Conservation (phyloP, 2,113 vertebrate genomes). For the Neotragus pygmaeus region DNA sequence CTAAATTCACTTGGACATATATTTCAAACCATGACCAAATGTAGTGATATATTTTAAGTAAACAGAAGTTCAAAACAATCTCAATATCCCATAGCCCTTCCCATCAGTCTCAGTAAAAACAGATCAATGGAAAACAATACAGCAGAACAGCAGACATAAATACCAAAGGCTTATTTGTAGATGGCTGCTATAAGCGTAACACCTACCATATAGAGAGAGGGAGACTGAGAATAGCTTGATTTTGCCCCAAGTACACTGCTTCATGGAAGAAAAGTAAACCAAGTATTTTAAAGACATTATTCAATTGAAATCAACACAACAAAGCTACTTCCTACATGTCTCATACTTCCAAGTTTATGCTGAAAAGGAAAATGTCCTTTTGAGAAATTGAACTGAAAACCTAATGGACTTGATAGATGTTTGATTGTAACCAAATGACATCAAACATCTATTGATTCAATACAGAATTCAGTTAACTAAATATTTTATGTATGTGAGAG, state of each 20-base stretch:
- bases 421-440: not conserved
- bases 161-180: constrained; percentile 22
- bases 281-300: not conserved
- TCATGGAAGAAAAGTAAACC: not conserved
- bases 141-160: constrained; percentile 39
- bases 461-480: not conserved
- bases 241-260: not conserved
- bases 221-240: not conserved
- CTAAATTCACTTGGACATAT: not conserved
- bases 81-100: constrained; percentile 53
- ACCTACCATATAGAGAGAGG: not conserved
- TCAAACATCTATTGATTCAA: not conserved
- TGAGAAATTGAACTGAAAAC: not conserved
- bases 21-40: constrained; percentile 60
- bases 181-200: not conserved
- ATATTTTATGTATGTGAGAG: not conserved
- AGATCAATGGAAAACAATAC: constrained; percentile 56
- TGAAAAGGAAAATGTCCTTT: not conserved
- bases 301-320: not conserved
- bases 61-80: constrained; percentile 56
- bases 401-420: not conserved
- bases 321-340: not conserved
- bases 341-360: not conserved
- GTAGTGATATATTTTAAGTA: constrained; percentile 50
- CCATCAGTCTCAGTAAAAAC: constrained; percentile 59